These are phyloP conservation scores for Dendrophyllia cribrosa DNA, from an alignment of 64 coral and sea anemone species.

Conservation along the genomic window DNA sequence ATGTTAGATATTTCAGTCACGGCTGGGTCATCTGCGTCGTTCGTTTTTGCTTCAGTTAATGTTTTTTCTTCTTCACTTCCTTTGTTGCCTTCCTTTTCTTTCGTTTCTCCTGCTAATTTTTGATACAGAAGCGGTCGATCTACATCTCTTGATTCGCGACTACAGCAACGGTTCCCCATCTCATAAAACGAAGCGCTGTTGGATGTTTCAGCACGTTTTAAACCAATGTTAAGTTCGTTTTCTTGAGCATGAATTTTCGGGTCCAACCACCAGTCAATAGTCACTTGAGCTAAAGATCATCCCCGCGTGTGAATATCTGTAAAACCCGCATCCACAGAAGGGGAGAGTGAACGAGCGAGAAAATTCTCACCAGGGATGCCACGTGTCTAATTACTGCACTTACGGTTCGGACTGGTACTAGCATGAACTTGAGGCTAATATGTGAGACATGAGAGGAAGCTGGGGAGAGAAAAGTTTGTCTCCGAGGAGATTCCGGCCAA, in stretches of 20 bases:
- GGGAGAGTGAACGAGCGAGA: background rate
- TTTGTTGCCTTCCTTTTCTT: slow-evolving; percentile 16
- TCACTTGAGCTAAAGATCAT: too few species aligned
- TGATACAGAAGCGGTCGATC: slow-evolving; percentile 10
- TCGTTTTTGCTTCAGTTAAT: background rate
- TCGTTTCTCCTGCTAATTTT: slow-evolving; percentile 12
- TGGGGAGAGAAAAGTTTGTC: background rate
- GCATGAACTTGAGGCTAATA: background rate
- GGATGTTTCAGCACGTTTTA: background rate
- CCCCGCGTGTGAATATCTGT: background rate
- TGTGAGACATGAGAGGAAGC: too few species aligned
- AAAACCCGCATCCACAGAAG: too few species aligned
- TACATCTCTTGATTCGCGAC: background rate
- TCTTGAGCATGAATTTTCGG: background rate
- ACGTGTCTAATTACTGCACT: background rate
- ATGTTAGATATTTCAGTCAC: background rate
- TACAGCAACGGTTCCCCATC: slow-evolving; percentile 21
- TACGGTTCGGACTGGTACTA: background rate
- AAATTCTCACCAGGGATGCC: background rate
- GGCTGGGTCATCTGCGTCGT: background rate
- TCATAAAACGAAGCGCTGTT: background rate
- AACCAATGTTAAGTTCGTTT: background rate
- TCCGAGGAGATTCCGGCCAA: background rate
- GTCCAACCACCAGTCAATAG: background rate
- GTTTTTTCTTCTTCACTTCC: background rate